Evolutionary conservation across 2,113 vertebrate genomes (phyloP), one percentile per base, ranked within the genome.

Genomic region (Archocentrus centrarchus): DNA sequence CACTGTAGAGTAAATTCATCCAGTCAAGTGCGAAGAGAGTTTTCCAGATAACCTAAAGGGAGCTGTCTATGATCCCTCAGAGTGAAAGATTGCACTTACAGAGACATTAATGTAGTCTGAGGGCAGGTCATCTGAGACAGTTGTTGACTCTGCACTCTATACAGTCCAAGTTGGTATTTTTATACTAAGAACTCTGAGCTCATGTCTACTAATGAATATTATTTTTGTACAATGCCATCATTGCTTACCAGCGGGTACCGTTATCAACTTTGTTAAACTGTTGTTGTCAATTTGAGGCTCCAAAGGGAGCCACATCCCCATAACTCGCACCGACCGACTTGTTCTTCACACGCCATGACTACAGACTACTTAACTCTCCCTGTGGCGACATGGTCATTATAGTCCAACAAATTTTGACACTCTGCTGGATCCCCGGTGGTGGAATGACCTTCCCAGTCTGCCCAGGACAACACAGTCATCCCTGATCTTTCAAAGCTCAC

Each of bases 361-460:
- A 41, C 81, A 62, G 24, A 80, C 64, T 32, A 44, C 39, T 79
- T 81, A 81, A 60, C 59, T 7, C 73, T 89, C 85, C 88, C 88
- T 78, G 81, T 73, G 83, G 89, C 15, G 22, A 85, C 79, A 35
- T 4, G 53, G 59, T 80, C 81, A 62, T 87, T 90, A 85, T 7
- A 73, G 47, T 60, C 70, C 68, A 76, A 77, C 64, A 77, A 24
- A 20, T 62, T 66, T 66, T 59, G 68, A 85, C 75, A 83, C 41
- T 18, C 60, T 32, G 14, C 41, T 57, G 80, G 27, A 50, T 80
- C 82, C 82, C 70, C 7, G 57, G 59, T 68, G 85, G 50, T 77
- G 63, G 32, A n/a, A 10, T 89, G 80, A 91, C 86, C 79, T 91
- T 83, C 78, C 57, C 30, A 7, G n/a, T 77, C 60, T 22, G 37